A percentile compares a stretch with the other conserved stretches of the same genome.
Evolutionary conservation across 35 echinoderm and acorn worm genomes (phyloP).

Genomic region (Heliocidaris tuberculata): DNA sequence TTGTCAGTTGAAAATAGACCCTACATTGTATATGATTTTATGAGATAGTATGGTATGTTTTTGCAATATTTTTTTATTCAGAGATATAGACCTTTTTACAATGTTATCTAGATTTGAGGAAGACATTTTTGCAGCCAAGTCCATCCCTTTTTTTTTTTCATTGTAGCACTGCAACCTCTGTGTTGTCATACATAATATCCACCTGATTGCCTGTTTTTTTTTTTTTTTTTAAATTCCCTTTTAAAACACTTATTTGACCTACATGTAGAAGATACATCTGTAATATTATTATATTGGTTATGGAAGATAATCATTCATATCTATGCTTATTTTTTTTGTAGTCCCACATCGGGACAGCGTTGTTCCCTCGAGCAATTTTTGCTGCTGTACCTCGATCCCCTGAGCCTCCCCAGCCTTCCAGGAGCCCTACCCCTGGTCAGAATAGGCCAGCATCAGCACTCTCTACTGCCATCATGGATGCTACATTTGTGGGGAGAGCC

Average conservation of each 20-base stretch:
- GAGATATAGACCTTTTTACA: no score
- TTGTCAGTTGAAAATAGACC: no score
- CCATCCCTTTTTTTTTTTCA: not conserved
- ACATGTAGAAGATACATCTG: not conserved
- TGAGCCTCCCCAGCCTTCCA: slow-evolving; percentile 57
- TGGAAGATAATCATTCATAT: no score
- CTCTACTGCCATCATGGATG: slow-evolving; percentile 75
- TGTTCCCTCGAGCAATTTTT: slow-evolving; percentile 88
- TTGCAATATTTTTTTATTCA: no score
- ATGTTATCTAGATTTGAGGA: no score
- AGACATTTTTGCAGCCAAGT: no score
- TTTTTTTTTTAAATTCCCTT: no score
- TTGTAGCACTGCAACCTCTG: not conserved
- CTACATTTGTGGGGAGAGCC: slow-evolving; percentile 75
- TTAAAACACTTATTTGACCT: not conserved
- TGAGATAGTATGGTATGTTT: no score
- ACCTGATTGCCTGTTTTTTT: no score
- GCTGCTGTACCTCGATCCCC: slow-evolving; percentile 91
- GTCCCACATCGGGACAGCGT: slow-evolving; percentile 74
- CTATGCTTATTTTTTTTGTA: slow-evolving; percentile 20
- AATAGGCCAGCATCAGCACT: slow-evolving; percentile 66
- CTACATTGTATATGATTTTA: no score
- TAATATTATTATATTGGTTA: no score
- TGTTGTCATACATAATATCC: not conserved
- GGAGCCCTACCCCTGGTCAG: slow-evolving; percentile 18